Percentiles rank a stretch among this genome's conserved stretches.
Conservation (phyloP, 2,888 invertebrate genomes). For the Temnothorax rugatulus region DNA sequence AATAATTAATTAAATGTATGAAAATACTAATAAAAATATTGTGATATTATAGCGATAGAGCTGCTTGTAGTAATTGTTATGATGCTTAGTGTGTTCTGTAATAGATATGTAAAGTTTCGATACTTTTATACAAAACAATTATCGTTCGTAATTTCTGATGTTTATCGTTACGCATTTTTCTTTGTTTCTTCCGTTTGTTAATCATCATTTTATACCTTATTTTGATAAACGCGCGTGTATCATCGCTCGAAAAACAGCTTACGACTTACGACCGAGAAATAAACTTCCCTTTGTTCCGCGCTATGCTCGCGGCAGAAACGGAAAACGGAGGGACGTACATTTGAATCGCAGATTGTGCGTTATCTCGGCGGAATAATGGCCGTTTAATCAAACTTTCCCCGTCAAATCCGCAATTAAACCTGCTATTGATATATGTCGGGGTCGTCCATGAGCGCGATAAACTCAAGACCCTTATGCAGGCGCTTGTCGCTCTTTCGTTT, state of each 20-base stretch:
- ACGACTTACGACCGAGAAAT: conserved; percentile 30
- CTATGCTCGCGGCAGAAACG: not conserved
- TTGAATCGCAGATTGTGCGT: conserved; percentile 60
- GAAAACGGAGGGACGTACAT: conserved; percentile 27
- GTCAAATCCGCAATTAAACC: conserved; percentile 56
- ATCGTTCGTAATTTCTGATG: not conserved
- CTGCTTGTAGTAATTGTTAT: not conserved
- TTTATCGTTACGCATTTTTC: not conserved
- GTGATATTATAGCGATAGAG: not conserved
- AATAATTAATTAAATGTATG: not conserved
- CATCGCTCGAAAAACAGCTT: not conserved
- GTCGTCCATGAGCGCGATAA: conserved; percentile 51
- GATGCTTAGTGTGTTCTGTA: not conserved
- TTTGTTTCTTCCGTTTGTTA: not conserved
- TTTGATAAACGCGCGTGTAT: conserved; percentile 15
- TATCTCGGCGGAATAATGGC: conserved; percentile 61
- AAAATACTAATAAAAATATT: not conserved
- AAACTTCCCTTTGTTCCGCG: conserved; percentile 51
- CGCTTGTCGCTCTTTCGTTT: conserved; percentile 28
- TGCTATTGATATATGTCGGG: conserved; percentile 43
- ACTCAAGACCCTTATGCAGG: conserved; percentile 33
- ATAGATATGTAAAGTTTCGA: not conserved
- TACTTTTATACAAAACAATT: not conserved
- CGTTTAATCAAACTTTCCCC: conserved; percentile 61
- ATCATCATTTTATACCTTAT: conserved; percentile 4